phyloP scores from a whole-genome alignment of 2,888 invertebrate species.

The Acanthoscelides obtectus region DNA sequence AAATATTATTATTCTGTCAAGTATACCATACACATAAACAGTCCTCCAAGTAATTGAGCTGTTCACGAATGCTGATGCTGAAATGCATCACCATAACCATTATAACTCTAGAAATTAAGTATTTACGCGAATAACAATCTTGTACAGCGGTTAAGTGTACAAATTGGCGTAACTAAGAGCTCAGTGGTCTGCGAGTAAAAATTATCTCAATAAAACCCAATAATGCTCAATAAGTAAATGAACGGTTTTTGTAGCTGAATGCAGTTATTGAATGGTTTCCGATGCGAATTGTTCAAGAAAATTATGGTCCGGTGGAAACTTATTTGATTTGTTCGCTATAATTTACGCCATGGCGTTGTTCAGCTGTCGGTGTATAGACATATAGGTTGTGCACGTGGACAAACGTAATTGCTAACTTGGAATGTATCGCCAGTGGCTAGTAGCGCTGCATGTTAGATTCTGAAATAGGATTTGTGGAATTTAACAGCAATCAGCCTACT shows the following conservation, averaged over 20 bases:
- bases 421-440: background rate
- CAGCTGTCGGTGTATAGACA: background rate
- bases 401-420: background rate
- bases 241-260: background rate
- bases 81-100: background rate
- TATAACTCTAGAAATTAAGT: background rate
- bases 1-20: no score
- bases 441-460: background rate
- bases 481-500: no score
- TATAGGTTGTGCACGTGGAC: background rate
- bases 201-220: background rate
- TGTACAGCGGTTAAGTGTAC: slow-evolving; percentile 16
- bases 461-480: background rate
- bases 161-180: slow-evolving; percentile 22
- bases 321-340: background rate
- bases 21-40: no score
- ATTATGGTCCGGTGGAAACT: background rate
- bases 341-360: background rate
- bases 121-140: slow-evolving; percentile 5
- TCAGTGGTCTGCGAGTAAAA: slow-evolving; percentile 6
- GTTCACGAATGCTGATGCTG: no score
- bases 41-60: no score
- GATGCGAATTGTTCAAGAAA: background rate
- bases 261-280: background rate
- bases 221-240: background rate